Conservation (phyloP, 2,888 invertebrate species). For the Glyphotaelius pellucidus region DNA sequence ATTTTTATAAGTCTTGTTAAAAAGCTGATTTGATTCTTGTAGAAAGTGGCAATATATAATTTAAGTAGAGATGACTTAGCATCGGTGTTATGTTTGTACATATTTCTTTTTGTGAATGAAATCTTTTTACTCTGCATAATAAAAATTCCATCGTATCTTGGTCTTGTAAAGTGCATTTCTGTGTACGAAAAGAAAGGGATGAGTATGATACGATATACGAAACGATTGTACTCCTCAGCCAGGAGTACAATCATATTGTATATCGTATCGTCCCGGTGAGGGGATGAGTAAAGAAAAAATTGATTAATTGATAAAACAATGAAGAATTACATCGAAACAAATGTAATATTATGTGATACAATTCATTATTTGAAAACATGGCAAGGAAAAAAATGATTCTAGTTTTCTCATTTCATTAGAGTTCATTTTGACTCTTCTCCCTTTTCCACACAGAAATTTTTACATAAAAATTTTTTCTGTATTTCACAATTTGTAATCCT, state of each 20-base stretch:
- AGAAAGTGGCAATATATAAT: not conserved
- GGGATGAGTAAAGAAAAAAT: not conserved
- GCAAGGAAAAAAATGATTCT: not conserved
- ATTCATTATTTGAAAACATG: not conserved
- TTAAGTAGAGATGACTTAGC: not conserved
- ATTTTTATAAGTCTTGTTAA: not conserved
- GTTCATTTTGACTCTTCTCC: not conserved
- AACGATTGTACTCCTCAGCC: too few species aligned
- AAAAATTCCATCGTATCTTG: not conserved
- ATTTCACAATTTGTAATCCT: not conserved
- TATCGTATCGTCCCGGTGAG: too few species aligned
- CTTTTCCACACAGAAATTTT: not conserved
- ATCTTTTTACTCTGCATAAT: not conserved
- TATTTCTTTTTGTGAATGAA: not conserved
- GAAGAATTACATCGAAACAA: not conserved
- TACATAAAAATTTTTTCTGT: not conserved
- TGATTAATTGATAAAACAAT: not conserved
- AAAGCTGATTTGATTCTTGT: not conserved
- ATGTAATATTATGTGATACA: not conserved
- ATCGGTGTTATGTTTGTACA: not conserved
- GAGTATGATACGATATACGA: too few species aligned
- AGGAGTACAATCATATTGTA: too few species aligned
- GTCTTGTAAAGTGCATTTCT: not conserved
- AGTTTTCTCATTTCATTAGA: not conserved
- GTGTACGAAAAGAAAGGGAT: not conserved